Base-by-base conservation (phyloP, 2,888 invertebrate species). In the Drosophila pseudotakahashii region DNA sequence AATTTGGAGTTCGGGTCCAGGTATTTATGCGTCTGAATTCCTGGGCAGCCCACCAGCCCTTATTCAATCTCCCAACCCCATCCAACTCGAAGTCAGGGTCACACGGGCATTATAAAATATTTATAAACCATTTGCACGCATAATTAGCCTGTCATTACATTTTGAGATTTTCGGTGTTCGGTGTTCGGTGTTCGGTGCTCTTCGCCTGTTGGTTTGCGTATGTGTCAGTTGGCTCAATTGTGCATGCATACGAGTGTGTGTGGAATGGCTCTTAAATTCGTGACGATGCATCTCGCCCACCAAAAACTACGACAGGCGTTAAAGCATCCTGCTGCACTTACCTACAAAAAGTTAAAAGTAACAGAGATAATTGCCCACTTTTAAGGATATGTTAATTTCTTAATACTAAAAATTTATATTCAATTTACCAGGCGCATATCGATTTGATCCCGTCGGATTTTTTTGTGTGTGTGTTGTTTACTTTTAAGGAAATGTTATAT, bases 101-200 rank as follows among this genome's bases (percentile, higher is more conserved):
- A 71, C 64, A 32, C 54, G 64, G 67, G 54, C 75, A 66, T 67
- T 77, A 84, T 87, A 79, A 90, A 90, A 90, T 90, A 90, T 90
- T 90, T 90, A 90, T 90, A 89, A 89, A 89, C 79, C 90, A 89
- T 90, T 90, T 90, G 89, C 89, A 89, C 90, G 90, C 90, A 90
- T 90, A 90, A 90, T 90, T 90, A 90, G 90, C 78, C 81, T 90
- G 90, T 90, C 90, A 89, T 89, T 89, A 89, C 89, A 90, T 82
- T 83, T 81, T 39, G 81, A 89, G 88, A 87, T 88, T 86, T 75
- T 79, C 73, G 74, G 74, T 54, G 73, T 79, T 57, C 36, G 16
- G 13, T 19, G 30, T 10, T 32, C 13, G 14, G 26, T 2, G 26
- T n/a, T n/a, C n/a, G n/a, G n/a, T n/a, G n/a, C n/a, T n/a, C 10